Base-by-base conservation (phyloP, 1,140 invertebrate species). In the Euwallacea similis region DNA sequence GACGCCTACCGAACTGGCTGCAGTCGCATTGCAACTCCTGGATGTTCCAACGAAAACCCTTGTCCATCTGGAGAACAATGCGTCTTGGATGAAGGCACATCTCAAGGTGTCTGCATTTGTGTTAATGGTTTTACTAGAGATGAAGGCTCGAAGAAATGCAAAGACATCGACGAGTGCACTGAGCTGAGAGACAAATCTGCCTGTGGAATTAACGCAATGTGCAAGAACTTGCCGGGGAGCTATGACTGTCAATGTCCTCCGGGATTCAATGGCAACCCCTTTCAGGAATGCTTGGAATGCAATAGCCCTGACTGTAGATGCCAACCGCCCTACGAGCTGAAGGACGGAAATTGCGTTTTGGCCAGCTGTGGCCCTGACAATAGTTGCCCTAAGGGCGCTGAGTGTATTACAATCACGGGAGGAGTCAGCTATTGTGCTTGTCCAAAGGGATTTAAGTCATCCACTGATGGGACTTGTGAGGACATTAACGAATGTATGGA, bases 151-250 rank as follows among this genome's bases (percentile, higher is more conserved):
- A 91, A 89, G 3, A 86, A 89, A 76, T 95, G 93, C 83, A 85
- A 90, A 78, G 95, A 98, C 82, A 86, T 95, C 15, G 91, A 98
- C 79, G 95, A 98, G 83, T 97, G 95, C 76, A 86, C 88, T 0
- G 88, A 90, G 76, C 83, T 87, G 0, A 81, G 86, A 46, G 89
- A 89, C 8, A 91, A 90, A 72, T 87, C 89, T 0, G 88, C 90
- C 3, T 97, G 94, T 82, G 94, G 94, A 0, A 79, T 91, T 6
- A 93, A 95, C 81, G 93, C 94, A 2, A 87, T 95, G 54, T 97
- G 95, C 79, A 95, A 94, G 82, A 97, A 97, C 83, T 82, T 96
- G 50, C 94, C 94, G 0, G 95, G 95, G n/a, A 94, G 93, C 78
- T 97, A 96, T 79, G 93, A 95, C 82, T 97, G 94, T 77, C 91